Conservation (phyloP, 2,113 vertebrate species). For the Hypocryptadius cinnamomeus region DNA sequence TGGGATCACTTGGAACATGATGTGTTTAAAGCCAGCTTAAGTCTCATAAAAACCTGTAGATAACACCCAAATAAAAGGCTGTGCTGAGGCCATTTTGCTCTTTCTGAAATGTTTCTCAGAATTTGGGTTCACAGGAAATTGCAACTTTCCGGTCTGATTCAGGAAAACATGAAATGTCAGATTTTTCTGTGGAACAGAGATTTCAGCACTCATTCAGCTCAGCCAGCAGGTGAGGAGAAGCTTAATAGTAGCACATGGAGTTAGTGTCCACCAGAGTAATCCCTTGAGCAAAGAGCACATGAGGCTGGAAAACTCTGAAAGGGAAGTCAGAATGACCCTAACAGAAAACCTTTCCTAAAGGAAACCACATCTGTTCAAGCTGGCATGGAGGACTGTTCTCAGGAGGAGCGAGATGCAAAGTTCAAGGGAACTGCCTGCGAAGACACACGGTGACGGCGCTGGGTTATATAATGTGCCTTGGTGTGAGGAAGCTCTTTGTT, state of each 20-base stretch:
- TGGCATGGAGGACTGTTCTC: constrained; percentile 46
- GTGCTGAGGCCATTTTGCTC: background rate
- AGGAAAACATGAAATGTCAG: constrained; percentile 27
- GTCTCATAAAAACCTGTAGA: background rate
- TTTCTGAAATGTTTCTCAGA: constrained; percentile 24
- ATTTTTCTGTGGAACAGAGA: constrained; percentile 19
- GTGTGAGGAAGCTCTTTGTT: constrained; percentile 33
- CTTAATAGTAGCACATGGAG: background rate
- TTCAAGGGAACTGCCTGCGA: constrained; percentile 23
- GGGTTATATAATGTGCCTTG: background rate
- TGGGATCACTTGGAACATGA: background rate
- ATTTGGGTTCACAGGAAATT: constrained; percentile 33
- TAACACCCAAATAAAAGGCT: constrained; percentile 25
- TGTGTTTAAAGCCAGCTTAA: background rate
- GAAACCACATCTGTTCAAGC: constrained; percentile 27
- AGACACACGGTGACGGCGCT: background rate
- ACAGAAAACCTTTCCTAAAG: constrained; percentile 30
- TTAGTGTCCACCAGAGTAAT: background rate
- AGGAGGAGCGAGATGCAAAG: background rate
- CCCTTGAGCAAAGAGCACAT: constrained; percentile 40
- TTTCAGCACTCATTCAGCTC: background rate
- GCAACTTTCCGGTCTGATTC: constrained; percentile 40
- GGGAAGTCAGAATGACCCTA: constrained; percentile 31
- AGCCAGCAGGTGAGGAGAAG: constrained; percentile 38
- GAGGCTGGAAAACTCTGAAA: constrained; percentile 31